These are phyloP conservation scores for Laterallus jamaicensis DNA, from an alignment of 2,113 vertebrate species.

Conservation along the genomic window DNA sequence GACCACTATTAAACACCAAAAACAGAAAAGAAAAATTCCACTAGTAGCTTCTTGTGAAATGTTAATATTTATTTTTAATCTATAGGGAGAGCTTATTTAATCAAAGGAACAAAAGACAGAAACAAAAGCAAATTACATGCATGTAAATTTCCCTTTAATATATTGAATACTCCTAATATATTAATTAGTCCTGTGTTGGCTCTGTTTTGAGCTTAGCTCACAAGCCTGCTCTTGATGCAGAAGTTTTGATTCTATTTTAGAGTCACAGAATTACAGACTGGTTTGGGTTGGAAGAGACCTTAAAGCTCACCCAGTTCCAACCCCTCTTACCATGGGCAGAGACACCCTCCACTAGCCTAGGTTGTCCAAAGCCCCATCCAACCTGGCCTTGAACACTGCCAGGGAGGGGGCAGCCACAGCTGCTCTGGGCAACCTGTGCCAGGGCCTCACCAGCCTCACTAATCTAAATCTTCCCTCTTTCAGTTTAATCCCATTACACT, in stretches of 20 bases:
- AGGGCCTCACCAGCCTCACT: too few species aligned
- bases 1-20: background rate
- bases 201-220: background rate
- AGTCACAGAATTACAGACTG: too few species aligned
- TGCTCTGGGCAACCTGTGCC: too few species aligned
- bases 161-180: background rate
- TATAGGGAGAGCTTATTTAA: background rate
- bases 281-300: too few species aligned
- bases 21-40: background rate
- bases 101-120: background rate
- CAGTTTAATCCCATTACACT: too few species aligned
- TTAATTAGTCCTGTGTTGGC: background rate
- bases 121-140: background rate
- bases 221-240: background rate
- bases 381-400: too few species aligned
- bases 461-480: too few species aligned
- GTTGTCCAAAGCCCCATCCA: too few species aligned
- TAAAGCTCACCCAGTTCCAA: too few species aligned
- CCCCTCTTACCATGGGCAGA: too few species aligned
- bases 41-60: background rate
- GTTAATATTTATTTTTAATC: background rate
- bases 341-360: too few species aligned
- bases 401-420: too few species aligned
- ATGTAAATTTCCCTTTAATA: background rate
- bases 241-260: background rate